Evolutionary conservation across 1,140 invertebrate genomes (phyloP), one percentile per base, ranked within the genome.

Genomic region (Sesamia nonagrioides): DNA sequence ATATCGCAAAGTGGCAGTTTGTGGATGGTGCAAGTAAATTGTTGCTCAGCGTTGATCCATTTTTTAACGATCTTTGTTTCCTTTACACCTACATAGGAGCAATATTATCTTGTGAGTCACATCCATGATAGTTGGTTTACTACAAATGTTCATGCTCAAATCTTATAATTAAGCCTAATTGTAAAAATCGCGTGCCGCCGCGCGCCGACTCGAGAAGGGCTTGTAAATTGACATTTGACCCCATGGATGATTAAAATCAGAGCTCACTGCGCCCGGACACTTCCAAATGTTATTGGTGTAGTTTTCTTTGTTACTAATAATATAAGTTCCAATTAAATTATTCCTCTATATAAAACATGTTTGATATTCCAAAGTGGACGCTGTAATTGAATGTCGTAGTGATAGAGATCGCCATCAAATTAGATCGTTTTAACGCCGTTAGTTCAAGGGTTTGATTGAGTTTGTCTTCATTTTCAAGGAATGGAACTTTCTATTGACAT

Each of bases 111-210:
- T 72, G 42, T 79, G 77, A 79, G 45, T 81, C 79, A 81, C 21
- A 76, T 74, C 54, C 74, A 77, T 77, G 42, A 73, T 63, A 66
- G 21, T 60, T 76, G 60, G 33, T 77, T 83, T 77, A 79, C 79
- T 75, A 78, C 27, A 63, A 79, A 80, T 78, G 69, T 79, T 63
- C 82, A 77, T 63, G 79, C 78, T 88, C 78, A 87, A 85, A 88
- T 89, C 79, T 85, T 60, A 77, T 85, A 88, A 91, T 88, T 88
- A 87, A 86, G 77, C 78, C 58, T 89, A 91, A 91, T 92, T 90
- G 86, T 79, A 74, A 73, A 69, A 80, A 82, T 84, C 82, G 88
- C 82, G 86, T 86, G 85, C 80, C 83, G 78, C 52, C 77, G 88
- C 82, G 85, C 85, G 85, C 80, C 83, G 77, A 52, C 77, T 45